Base-by-base conservation (phyloP, 1,140 invertebrate species). In the Caenorhabditis remanei region DNA sequence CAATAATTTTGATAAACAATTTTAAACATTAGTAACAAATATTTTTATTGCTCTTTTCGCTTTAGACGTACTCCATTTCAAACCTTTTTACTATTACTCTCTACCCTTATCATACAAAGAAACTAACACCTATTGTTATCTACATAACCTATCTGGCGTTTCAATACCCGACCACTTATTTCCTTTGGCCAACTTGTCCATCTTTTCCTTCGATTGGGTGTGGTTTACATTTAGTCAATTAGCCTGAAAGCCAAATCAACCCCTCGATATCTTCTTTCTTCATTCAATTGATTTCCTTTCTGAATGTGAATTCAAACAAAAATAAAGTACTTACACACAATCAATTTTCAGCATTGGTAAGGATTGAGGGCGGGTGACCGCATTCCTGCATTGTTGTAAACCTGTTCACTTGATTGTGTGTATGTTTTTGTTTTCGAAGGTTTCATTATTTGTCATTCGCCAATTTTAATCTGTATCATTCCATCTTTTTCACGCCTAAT, bases 31-130 rank as follows among this genome's bases (percentile, higher is more conserved):
- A 46, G 65, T 3, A 16, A 71, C 43, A 71, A 24, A 46, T 11
- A 71, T 71, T 71, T 71, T 71, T 71, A 71, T 71, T 71, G 65
- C 65, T 71, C 65, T 32, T 32, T 32, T 32, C 32, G 0, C 43
- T 19, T 32, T 11, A 32, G 6, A 40, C 4, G 19, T 71, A n/a
- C n/a, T 71, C 40, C 4, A n/a, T n/a, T 19, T 21, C 16, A 71
- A 71, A 71, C 65, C 9, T 19, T 53, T 50, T 50, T 50, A 50
- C 71, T 50, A 32, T 53, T 53, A 48, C 71, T 32, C 14, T 79
- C 71, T 79, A 79, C n/a, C 13, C 71, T 79, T 79, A 79, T 79
- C 71, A 79, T 79, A 79, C 71, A 50, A 79, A 50, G 71, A 79
- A 79, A 50, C 71, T 50, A 79, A 79, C 71, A 50, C 46, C 43